These are phyloP conservation scores for Capromys pilorides DNA, from an alignment of 2,797 vertebrate genomes.

Conservation along the genomic window DNA sequence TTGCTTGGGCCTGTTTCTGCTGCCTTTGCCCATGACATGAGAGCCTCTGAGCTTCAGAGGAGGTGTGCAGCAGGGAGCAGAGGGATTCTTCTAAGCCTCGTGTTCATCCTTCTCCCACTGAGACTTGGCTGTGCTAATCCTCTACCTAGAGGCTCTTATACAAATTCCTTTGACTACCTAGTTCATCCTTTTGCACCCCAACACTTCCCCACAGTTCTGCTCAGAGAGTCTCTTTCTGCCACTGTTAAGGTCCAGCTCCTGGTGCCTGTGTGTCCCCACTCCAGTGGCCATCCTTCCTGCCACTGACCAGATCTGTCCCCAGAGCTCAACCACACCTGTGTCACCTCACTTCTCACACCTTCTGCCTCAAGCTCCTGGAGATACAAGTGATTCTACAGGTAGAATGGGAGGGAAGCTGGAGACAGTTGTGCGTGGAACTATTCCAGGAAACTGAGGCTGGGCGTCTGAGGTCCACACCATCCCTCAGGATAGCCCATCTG, in stretches of 20 bases:
- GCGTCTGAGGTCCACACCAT: rapidly evolving
- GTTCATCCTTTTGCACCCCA: not conserved
- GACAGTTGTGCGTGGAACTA: no score
- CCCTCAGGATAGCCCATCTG: not conserved
- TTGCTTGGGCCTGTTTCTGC: not conserved
- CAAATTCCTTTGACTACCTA: not conserved
- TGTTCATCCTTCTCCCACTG: not conserved
- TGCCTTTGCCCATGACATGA: not conserved
- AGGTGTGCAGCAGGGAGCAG: not conserved
- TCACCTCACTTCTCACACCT: not conserved
- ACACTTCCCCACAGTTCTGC: not conserved
- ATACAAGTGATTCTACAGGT: no score
- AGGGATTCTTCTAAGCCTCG: not conserved
- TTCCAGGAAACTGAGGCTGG: not conserved
- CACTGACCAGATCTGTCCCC: no score
- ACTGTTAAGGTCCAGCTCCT: rapidly evolving
- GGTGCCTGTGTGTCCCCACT: not conserved
- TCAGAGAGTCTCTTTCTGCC: not conserved
- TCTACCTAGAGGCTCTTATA: not conserved
- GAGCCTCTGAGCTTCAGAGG: not conserved
- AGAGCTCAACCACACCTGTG: not conserved
- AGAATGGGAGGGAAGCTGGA: rapidly evolving
- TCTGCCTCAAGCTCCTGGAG: not conserved
- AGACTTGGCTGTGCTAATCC: not conserved
- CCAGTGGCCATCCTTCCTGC: not conserved